These are phyloP conservation scores for Dicyrtoma fusca DNA, from an alignment of 2,888 invertebrate genomes.

Conservation along the genomic window DNA sequence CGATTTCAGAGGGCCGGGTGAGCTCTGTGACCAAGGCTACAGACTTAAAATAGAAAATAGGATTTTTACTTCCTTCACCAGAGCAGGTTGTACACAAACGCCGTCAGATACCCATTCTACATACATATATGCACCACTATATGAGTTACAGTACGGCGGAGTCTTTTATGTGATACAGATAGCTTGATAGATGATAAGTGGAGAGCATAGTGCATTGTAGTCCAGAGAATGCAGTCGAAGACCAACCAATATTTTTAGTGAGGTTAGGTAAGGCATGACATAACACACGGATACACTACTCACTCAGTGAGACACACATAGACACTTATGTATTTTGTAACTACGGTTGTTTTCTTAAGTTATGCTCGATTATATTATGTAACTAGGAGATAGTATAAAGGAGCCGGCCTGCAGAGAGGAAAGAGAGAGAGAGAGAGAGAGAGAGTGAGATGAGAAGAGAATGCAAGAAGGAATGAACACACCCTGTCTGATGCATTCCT, in stretches of 20 bases:
- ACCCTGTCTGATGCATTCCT: conserved; percentile 37
- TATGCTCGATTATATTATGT: conserved; percentile 34
- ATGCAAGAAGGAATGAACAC: conserved; percentile 29
- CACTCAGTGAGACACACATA: too few species aligned
- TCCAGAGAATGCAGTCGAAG: neutral
- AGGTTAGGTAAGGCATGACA: conserved; percentile 27
- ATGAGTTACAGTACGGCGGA: neutral
- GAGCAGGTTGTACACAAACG: neutral
- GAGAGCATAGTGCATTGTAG: neutral
- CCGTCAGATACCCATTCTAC: too few species aligned
- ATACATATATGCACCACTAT: too few species aligned
- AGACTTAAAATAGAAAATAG: neutral
- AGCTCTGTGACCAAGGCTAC: conserved; percentile 3
- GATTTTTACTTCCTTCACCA: neutral
- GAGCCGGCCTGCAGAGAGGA: conserved; percentile 25
- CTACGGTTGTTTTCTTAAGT: conserved; percentile 29
- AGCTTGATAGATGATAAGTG: neutral
- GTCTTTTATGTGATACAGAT: neutral
- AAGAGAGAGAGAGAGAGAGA: neutral
- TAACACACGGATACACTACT: neutral
- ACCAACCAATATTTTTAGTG: conserved; percentile 21
- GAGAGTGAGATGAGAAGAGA: conserved; percentile 16
- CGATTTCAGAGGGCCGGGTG: neutral
- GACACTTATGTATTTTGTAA: conserved; percentile 14
- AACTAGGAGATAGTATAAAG: conserved; percentile 30